These are phyloP conservation scores for Rhagophthalmus giganteus DNA, from an alignment of 2,888 invertebrate species.

Conservation along the genomic window DNA sequence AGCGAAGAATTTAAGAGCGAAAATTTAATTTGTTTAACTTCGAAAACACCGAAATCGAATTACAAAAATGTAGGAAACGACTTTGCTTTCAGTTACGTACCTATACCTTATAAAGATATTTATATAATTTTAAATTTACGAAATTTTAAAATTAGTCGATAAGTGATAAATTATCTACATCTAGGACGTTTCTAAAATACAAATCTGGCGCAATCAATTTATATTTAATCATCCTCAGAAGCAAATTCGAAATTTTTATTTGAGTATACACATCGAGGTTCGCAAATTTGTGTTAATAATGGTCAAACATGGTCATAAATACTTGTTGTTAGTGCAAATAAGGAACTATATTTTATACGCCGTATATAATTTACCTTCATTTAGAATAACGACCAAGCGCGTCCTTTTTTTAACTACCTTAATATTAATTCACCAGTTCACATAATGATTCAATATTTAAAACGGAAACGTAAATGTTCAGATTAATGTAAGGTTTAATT, in stretches of 20 bases:
- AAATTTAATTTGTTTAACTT: too few species aligned
- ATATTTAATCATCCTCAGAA: too few species aligned
- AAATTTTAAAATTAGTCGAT: too few species aligned
- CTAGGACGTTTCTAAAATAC: too few species aligned
- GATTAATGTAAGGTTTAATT: neutral
- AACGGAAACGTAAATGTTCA: neutral
- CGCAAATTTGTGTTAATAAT: slow-evolving; percentile 2
- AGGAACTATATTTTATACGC: slow-evolving; percentile 18
- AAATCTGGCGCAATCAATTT: too few species aligned
- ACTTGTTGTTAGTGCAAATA: slow-evolving; percentile 21
- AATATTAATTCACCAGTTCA: neutral
- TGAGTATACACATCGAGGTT: neutral
- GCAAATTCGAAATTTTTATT: neutral
- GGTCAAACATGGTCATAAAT: slow-evolving; percentile 17
- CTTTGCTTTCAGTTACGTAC: too few species aligned
- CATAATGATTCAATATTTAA: neutral
- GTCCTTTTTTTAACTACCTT: neutral
- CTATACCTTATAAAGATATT: too few species aligned
- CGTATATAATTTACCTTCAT: slow-evolving; percentile 19
- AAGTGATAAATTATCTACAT: too few species aligned
- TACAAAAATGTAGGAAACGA: too few species aligned
- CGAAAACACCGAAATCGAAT: too few species aligned
- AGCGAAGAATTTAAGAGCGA: too few species aligned
- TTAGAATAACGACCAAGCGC: slow-evolving; percentile 6
- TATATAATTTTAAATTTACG: too few species aligned